These are phyloP conservation scores for Stercorarius parasiticus DNA, from an alignment of 2,113 vertebrate species.

Conservation along the genomic window DNA sequence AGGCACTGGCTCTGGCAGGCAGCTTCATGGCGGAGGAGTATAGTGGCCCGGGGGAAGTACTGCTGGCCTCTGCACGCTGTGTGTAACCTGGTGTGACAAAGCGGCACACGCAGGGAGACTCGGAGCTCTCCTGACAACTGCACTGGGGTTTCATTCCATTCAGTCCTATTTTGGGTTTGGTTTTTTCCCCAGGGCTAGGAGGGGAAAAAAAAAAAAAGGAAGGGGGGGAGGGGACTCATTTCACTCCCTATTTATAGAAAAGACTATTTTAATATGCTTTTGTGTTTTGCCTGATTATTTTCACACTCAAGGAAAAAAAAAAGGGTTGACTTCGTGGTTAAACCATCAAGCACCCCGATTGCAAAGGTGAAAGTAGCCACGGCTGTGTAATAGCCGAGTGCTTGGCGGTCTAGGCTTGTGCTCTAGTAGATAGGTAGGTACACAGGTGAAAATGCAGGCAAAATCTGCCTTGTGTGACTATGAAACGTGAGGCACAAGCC, in stretches of 20 bases:
- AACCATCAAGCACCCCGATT: not conserved
- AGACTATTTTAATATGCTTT: not conserved
- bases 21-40: not conserved
- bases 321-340: not conserved
- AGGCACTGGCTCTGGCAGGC: not conserved
- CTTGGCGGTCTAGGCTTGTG: not conserved
- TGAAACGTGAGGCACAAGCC: not conserved
- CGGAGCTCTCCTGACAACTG: not conserved
- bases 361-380: not conserved
- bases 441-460: not conserved
- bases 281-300: not conserved
- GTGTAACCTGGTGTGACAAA: accelerated
- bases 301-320: not conserved
- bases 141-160: not conserved
- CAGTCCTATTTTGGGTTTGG: not conserved
- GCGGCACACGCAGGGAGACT: accelerated
- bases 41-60: accelerated
- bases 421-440: not conserved
- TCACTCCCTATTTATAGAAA: not conserved
- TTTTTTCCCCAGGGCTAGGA: not conserved
- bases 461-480: not conserved
- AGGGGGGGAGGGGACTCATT: not conserved
- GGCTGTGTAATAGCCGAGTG: not conserved
- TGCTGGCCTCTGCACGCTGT: not conserved
- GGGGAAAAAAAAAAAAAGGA: not conserved